phyloP scores from a whole-genome alignment of 2,113 vertebrate genomes.

The Sciurus niger region DNA sequence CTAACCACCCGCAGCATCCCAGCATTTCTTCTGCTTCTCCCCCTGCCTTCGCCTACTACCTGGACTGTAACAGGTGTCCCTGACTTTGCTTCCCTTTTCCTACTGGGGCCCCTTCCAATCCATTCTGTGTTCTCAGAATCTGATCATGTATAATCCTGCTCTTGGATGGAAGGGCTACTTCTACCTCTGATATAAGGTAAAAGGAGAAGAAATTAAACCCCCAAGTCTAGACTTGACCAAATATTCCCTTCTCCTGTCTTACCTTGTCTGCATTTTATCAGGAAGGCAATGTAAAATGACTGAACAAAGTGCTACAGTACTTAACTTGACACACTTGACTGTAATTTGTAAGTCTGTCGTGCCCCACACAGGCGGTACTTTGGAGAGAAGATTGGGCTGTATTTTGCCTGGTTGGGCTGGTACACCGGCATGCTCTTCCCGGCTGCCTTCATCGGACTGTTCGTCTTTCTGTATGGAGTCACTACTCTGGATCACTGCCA shows the following conservation, averaged over 20 bases:
- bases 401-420: constrained; percentile 99
- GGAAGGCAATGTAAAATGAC: neutral
- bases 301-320: neutral
- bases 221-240: neutral
- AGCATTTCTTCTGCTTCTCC: neutral
- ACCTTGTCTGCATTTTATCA: neutral
- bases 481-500: constrained; percentile 95
- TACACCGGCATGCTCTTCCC: constrained; percentile 99
- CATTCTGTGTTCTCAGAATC: constrained; percentile 2
- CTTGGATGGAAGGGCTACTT: neutral
- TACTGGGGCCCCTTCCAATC: neutral
- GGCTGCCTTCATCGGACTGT: constrained; percentile 95
- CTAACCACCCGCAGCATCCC: neutral
- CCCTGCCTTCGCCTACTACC: neutral
- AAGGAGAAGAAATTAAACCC: neutral
- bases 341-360: constrained; percentile 68
- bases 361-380: constrained; percentile 94
- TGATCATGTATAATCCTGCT: neutral
- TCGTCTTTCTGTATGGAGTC: constrained; percentile 96
- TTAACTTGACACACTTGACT: neutral
- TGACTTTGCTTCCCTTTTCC: neutral
- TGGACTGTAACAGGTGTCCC: neutral
- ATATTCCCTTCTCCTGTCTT: neutral
- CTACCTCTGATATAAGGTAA: neutral
- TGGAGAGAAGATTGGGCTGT: constrained; percentile 98